phyloP scores from a whole-genome alignment of 2,113 vertebrate species.

The Leucopsar rothschildi region DNA sequence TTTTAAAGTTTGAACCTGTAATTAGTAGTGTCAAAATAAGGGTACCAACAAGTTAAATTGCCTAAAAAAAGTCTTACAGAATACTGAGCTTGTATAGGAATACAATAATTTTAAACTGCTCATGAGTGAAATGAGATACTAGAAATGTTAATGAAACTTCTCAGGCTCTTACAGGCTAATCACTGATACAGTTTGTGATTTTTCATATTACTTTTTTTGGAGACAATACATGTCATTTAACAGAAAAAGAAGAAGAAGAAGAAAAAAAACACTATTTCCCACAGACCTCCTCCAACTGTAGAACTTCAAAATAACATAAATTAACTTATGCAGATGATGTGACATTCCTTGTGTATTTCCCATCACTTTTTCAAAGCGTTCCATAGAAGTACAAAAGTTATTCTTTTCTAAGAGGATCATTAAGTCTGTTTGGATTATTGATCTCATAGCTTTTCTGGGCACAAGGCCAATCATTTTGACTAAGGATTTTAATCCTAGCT shows the following conservation, averaged over 20 bases:
- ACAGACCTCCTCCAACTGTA: not conserved
- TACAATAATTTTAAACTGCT: slow-evolving; percentile 49
- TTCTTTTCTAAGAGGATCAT: slow-evolving; percentile 43
- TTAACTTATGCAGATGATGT: slow-evolving; percentile 26
- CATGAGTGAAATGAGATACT: slow-evolving; percentile 65
- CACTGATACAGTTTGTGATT: slow-evolving; percentile 53
- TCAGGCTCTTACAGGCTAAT: slow-evolving; percentile 7
- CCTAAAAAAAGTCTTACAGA: not conserved
- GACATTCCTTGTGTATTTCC: slow-evolving; percentile 1
- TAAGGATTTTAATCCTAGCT: slow-evolving; percentile 53
- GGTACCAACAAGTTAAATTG: not conserved
- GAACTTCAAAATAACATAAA: not conserved
- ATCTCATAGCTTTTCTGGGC: slow-evolving; percentile 54
- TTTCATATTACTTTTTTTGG: slow-evolving; percentile 19
- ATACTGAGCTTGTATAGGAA: not conserved
- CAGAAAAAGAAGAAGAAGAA: not conserved
- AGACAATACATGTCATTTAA: slow-evolving; percentile 36
- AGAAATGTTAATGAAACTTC: slow-evolving; percentile 47
- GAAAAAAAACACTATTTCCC: not conserved
- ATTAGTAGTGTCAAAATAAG: not conserved
- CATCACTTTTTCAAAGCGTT: not conserved
- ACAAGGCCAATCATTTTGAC: slow-evolving; percentile 48
- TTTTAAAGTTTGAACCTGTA: not conserved
- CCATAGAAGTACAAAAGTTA: slow-evolving; percentile 33
- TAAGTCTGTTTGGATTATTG: slow-evolving; percentile 59